Conservation (phyloP, 2,797 vertebrate species). For the Pseudocheirus occidentalis region DNA sequence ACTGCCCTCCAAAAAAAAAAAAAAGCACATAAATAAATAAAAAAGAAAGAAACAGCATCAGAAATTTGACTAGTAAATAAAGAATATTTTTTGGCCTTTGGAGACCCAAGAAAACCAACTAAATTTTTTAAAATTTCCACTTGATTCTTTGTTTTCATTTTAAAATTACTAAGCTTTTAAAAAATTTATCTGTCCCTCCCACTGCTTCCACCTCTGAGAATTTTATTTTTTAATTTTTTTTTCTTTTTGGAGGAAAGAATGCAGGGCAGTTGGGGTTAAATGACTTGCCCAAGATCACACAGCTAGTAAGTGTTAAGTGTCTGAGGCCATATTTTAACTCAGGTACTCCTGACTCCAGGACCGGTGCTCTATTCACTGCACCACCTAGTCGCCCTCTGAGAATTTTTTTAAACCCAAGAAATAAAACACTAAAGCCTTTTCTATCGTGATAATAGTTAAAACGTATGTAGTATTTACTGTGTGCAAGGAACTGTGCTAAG, state of each 20-base stretch:
- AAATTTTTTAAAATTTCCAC: background rate
- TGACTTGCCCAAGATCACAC: no score
- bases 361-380: no score
- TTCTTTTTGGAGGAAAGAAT: no score
- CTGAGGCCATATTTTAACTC: no score
- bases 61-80: background rate
- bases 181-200: background rate
- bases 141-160: background rate
- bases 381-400: no score
- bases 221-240: no score
- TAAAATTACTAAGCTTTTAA: background rate
- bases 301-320: no score
- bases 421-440: background rate
- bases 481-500: background rate
- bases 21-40: no score
- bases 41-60: background rate
- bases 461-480: background rate
- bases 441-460: background rate
- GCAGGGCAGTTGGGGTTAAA: no score
- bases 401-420: background rate
- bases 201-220: background rate
- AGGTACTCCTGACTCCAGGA: no score
- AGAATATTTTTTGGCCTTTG: background rate
- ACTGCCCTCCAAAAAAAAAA: no score
- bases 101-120: background rate